These are phyloP conservation scores for Drosophila pectinifera DNA, from an alignment of 1,140 invertebrate species.

Conservation along the genomic window DNA sequence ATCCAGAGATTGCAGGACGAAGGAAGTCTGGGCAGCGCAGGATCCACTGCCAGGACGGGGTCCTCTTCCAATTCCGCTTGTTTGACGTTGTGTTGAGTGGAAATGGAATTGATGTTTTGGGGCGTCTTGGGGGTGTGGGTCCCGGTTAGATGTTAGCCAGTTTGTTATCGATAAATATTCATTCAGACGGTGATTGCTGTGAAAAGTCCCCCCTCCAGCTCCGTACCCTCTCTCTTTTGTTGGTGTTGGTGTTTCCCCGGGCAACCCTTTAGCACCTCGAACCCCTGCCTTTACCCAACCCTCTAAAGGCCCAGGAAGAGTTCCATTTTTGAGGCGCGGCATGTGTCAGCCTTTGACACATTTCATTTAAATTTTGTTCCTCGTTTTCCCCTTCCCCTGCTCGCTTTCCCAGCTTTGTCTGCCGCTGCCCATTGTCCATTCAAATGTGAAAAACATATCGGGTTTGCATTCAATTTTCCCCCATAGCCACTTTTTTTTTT, in stretches of 20 bases:
- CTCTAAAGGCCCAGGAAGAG: conserved; percentile 13
- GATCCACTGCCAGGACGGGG: conserved; percentile 3
- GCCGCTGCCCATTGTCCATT: conserved; percentile 58
- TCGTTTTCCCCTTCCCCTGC: conserved; percentile 14
- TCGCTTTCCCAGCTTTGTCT: conserved; percentile 4
- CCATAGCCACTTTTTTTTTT: conserved; percentile 15
- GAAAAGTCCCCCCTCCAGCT: background rate
- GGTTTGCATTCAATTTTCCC: conserved; percentile 66
- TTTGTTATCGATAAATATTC: conserved; percentile 55
- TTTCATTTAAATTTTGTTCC: conserved; percentile 63
- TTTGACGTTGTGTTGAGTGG: conserved; percentile 50
- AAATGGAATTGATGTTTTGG: conserved; percentile 36
- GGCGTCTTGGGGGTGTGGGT: background rate
- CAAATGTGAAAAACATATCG: conserved; percentile 61
- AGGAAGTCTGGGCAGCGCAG: conserved; percentile 33
- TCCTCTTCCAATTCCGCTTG: conserved; percentile 31
- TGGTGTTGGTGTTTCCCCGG: conserved; percentile 4
- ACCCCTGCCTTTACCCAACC: conserved; percentile 12
- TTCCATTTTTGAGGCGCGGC: conserved; percentile 26
- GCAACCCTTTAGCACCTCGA: conserved; percentile 10
- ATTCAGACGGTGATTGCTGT: conserved; percentile 40
- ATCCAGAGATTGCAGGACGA: conserved; percentile 37
- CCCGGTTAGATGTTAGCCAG: conserved; percentile 17
- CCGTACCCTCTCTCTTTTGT: background rate
- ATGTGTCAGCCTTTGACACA: conserved; percentile 73